Percentiles rank a stretch among this genome's conserved stretches.
These are phyloP conservation scores for Planococcus citri DNA, from an alignment of 1,140 invertebrate genomes.

Conservation along the genomic window DNA sequence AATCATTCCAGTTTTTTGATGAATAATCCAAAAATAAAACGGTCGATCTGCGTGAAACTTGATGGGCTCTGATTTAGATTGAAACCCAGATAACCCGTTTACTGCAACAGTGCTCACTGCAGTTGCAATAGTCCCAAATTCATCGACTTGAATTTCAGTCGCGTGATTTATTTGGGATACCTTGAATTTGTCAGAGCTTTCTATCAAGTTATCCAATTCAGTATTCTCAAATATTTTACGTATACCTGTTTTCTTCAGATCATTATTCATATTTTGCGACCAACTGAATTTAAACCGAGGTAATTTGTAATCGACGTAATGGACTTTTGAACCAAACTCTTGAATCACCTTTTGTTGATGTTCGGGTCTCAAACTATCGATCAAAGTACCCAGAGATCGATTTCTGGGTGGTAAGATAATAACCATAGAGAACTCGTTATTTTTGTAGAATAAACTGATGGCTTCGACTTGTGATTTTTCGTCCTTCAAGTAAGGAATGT, in stretches of 20 bases:
- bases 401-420: background rate
- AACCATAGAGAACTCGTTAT: background rate
- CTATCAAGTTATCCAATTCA: background rate
- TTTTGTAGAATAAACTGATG: background rate
- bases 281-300: constrained; percentile 1
- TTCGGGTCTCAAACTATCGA: background rate
- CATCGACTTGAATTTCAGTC: background rate
- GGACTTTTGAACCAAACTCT: background rate
- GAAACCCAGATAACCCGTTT: no score
- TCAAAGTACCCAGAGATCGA: no score
- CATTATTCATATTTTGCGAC: background rate
- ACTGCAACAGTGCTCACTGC: background rate
- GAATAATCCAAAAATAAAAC: background rate
- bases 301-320: background rate
- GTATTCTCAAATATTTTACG: background rate
- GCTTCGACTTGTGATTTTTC: background rate
- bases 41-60: background rate
- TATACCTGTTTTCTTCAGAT: background rate
- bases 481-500: background rate
- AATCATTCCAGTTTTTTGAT: background rate
- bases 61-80: background rate
- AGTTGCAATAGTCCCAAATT: background rate
- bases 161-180: background rate
- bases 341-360: background rate
- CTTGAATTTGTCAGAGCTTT: background rate